A percentile compares a stretch with the other conserved stretches of the same genome.
phyloP scores from a whole-genome alignment of 2,797 vertebrate species.

The Myripristis jacobus region DNA sequence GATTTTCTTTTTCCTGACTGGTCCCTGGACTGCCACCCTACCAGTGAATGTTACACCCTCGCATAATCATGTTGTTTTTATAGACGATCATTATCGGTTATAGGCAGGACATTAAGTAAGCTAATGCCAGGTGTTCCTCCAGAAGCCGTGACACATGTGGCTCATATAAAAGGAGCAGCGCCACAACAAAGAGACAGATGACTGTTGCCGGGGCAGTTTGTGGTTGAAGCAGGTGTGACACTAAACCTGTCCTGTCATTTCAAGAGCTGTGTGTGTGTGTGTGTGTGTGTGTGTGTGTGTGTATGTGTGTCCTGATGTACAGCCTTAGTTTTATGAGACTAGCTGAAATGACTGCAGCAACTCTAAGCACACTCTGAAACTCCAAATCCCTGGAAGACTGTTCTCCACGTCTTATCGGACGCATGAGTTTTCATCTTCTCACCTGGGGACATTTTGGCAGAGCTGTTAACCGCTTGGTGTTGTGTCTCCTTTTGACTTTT shows the following conservation, averaged over 20 bases:
- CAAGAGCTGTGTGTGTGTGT: constrained; percentile 1
- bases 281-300: constrained; percentile 11
- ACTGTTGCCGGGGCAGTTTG: constrained; percentile 42
- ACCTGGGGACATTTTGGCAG: neutral
- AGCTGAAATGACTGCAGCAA: constrained; percentile 1
- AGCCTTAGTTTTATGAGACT: constrained; percentile 11
- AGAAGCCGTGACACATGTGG: constrained; percentile 1
- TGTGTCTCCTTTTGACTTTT: too few species aligned
- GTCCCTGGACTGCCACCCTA: neutral
- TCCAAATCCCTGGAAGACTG: neutral
- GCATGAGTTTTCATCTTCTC: neutral
- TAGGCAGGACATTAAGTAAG: constrained; percentile 4
- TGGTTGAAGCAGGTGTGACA: constrained; percentile 54
- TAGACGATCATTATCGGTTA: constrained; percentile 26
- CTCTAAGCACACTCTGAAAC: neutral
- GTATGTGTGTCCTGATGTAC: constrained; percentile 5
- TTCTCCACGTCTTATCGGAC: neutral
- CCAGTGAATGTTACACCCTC: neutral
- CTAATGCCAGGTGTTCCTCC: constrained; percentile 49
- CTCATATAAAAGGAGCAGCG: constrained; percentile 2
- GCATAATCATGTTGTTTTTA: constrained; percentile 22
- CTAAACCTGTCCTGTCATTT: constrained; percentile 34
- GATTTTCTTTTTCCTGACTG: too few species aligned
- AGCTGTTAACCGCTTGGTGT: too few species aligned
- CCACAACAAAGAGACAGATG: constrained; percentile 36